phyloP scores from a whole-genome alignment of 2,113 vertebrate genomes.

The Tenrec ecaudatus region DNA sequence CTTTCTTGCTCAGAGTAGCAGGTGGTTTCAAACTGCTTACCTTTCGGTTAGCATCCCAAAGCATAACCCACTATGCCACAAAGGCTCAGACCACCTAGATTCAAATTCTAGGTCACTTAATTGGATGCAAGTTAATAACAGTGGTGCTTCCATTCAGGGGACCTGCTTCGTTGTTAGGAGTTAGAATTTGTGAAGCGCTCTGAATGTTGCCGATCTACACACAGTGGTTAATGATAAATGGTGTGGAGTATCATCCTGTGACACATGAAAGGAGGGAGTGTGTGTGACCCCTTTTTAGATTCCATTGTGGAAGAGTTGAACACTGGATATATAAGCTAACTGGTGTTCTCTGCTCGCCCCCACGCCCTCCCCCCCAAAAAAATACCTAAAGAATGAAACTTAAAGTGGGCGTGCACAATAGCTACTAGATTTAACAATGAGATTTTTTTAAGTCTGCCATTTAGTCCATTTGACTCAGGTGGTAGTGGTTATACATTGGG shows the following conservation, averaged over 20 bases:
- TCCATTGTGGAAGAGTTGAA: not conserved
- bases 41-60: too few relatives aligned
- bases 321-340: not conserved
- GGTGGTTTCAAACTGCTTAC: too few relatives aligned
- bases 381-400: not conserved
- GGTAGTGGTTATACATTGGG: not conserved
- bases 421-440: not conserved
- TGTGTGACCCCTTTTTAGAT: not conserved
- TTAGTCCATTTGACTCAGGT: not conserved
- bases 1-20: too few relatives aligned
- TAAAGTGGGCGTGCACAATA: not conserved
- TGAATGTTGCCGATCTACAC: not conserved
- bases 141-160: not conserved
- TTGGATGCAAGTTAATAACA: not conserved
- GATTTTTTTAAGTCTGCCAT: not conserved
- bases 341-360: not conserved
- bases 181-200: not conserved
- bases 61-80: too few relatives aligned
- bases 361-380: too few relatives aligned
- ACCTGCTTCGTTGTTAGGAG: not conserved
- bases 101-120: not conserved
- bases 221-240: fast-evolving
- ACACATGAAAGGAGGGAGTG: not conserved
- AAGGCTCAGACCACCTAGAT: not conserved
- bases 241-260: fast-evolving